Evolutionary conservation across 2,888 invertebrate genomes (phyloP).

Genomic region (Mycogona germanica): DNA sequence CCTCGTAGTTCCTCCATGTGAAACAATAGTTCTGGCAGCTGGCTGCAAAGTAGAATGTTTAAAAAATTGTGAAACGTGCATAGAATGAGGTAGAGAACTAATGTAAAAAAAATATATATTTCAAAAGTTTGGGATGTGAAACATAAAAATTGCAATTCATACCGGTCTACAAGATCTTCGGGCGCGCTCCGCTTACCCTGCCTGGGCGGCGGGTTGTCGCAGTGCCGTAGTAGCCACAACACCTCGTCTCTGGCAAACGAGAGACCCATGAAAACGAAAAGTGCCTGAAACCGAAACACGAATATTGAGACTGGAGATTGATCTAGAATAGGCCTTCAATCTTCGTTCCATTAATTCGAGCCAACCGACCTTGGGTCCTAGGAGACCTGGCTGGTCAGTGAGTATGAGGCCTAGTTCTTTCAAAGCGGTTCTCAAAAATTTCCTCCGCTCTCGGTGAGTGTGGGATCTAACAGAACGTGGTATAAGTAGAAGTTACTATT

Average conservation of each 20-base stretch:
- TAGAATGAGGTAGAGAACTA: not conserved
- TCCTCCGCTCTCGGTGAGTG: constrained; percentile 87
- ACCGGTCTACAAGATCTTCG: constrained; percentile 77
- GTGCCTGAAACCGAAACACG: constrained; percentile 42
- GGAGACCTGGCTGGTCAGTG: constrained; percentile 92
- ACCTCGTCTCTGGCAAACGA: constrained; percentile 96
- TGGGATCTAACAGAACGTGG: constrained; percentile 48
- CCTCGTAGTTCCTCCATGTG: constrained; percentile 96
- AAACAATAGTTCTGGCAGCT: constrained; percentile 90
- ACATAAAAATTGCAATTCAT: constrained; percentile 25
- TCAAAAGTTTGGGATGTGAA: too few relatives aligned
- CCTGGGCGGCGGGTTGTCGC: constrained; percentile 82
- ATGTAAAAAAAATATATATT: not conserved
- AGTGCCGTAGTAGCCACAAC: constrained; percentile 89
- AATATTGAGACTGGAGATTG: too few relatives aligned
- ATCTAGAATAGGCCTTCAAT: too few relatives aligned
- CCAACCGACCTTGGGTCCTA: constrained; percentile 79
- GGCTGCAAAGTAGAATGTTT: constrained; percentile 40
- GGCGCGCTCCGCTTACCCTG: constrained; percentile 50
- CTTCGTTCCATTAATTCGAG: too few relatives aligned
- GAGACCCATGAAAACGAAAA: constrained; percentile 91
- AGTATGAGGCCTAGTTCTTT: constrained; percentile 90
- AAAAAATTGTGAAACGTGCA: not conserved
- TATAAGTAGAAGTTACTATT: not conserved
- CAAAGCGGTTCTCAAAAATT: constrained; percentile 87